These are phyloP conservation scores for Temnothorax curvispinosus DNA, from an alignment of 1,140 invertebrate species.

Conservation along the genomic window DNA sequence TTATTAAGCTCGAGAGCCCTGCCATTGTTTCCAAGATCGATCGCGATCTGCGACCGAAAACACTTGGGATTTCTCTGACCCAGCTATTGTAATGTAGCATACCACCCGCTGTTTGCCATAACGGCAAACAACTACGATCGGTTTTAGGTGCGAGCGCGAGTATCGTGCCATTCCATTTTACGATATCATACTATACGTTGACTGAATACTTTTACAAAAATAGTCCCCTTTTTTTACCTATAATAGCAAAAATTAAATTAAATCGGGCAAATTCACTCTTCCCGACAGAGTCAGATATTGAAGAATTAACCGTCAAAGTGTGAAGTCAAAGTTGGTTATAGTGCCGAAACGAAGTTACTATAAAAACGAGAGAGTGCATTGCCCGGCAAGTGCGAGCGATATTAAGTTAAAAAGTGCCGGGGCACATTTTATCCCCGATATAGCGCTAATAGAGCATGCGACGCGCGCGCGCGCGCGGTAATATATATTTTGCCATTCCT, in stretches of 20 bases:
- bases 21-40: slow-evolving; percentile 43
- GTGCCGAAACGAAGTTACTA: slow-evolving; percentile 35
- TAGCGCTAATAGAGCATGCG: slow-evolving; percentile 19
- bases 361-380: slow-evolving; percentile 21
- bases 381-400: slow-evolving; percentile 14
- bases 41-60: slow-evolving; percentile 30
- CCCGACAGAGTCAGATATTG: not conserved
- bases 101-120: not conserved
- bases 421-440: slow-evolving; percentile 23
- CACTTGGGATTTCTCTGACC: slow-evolving; percentile 3
- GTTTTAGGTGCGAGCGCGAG: not conserved
- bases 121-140: too few species aligned
- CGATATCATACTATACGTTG: not conserved
- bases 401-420: slow-evolving; percentile 50
- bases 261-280: not conserved
- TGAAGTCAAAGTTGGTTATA: slow-evolving; percentile 34
- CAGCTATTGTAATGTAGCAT: not conserved
- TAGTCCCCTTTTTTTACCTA: not conserved
- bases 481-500: not conserved
- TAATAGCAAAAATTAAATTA: not conserved
- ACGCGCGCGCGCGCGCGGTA: not conserved
- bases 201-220: not conserved
- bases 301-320: slow-evolving; percentile 24
- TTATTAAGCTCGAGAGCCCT: slow-evolving; percentile 29
- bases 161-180: not conserved